phyloP scores from a whole-genome alignment of 1,140 invertebrate species.

The Drosophila suzukii region DNA sequence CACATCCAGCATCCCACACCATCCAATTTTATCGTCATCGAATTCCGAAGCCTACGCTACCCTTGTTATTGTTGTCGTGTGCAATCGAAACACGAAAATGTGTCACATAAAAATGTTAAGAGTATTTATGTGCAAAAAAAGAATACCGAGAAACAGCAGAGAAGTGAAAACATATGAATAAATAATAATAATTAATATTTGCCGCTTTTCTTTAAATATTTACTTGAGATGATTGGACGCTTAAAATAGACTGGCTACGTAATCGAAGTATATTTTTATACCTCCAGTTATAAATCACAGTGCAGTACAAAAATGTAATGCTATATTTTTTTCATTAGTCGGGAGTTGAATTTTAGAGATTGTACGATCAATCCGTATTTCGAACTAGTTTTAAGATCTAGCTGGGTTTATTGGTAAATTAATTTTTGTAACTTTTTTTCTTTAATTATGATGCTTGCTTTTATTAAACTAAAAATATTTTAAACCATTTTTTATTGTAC shows the following conservation, averaged over 20 bases:
- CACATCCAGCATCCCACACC: conserved; percentile 1
- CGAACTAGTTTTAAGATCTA: no score
- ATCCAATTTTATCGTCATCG: conserved; percentile 1
- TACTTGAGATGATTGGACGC: conserved; percentile 54
- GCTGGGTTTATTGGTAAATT: no score
- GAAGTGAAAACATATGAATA: conserved; percentile 56
- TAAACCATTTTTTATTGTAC: no score
- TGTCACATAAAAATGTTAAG: conserved; percentile 68
- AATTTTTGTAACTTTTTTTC: no score
- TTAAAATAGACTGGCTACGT: conserved; percentile 74
- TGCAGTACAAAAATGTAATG: conserved; percentile 8
- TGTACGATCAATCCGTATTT: no score
- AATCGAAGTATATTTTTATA: conserved; percentile 73
- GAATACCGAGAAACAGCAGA: conserved; percentile 33
- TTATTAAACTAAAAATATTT: no score
- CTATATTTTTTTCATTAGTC: neutral
- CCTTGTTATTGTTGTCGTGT: conserved; percentile 49
- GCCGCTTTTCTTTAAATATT: conserved; percentile 51
- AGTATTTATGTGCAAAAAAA: conserved; percentile 64
- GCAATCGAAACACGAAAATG: conserved; percentile 62
- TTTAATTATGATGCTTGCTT: no score
- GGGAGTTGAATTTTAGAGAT: no score
- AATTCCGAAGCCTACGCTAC: conserved; percentile 30
- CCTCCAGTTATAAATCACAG: conserved; percentile 45
- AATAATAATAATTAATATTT: conserved; percentile 75